phyloP scores from a whole-genome alignment of 2,797 vertebrate genomes.

The Periparus ater region DNA sequence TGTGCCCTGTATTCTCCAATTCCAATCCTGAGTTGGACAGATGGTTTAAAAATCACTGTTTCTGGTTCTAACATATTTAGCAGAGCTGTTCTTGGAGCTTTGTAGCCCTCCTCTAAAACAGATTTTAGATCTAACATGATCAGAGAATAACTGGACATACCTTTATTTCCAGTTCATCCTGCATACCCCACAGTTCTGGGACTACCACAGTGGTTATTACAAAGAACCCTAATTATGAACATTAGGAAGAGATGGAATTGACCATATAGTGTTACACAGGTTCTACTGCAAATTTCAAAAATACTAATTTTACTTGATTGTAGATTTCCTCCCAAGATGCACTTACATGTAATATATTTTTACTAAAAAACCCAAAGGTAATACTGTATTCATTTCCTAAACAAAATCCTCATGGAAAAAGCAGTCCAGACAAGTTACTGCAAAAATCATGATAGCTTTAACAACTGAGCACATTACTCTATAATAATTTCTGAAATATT shows the following conservation, averaged over 20 bases:
- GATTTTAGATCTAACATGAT: neutral
- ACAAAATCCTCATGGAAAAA: neutral
- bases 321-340: neutral
- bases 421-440: neutral
- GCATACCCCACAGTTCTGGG: neutral
- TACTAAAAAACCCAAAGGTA: neutral
- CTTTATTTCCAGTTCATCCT: neutral
- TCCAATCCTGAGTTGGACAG: neutral
- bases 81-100: neutral
- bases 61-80: neutral
- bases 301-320: neutral
- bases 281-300: neutral
- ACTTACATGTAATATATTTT: neutral
- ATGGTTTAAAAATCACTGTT: constrained; percentile 14
- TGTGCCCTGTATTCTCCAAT: neutral
- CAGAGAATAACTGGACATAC: neutral
- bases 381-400: neutral
- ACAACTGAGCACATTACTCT: neutral
- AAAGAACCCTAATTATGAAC: neutral
- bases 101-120: neutral
- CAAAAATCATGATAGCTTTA: neutral
- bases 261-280: neutral
- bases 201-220: neutral
- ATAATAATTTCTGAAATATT: neutral
- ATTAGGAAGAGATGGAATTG: neutral